phyloP scores from a whole-genome alignment of 2,797 vertebrate genomes.

The Mergus octosetaceus region DNA sequence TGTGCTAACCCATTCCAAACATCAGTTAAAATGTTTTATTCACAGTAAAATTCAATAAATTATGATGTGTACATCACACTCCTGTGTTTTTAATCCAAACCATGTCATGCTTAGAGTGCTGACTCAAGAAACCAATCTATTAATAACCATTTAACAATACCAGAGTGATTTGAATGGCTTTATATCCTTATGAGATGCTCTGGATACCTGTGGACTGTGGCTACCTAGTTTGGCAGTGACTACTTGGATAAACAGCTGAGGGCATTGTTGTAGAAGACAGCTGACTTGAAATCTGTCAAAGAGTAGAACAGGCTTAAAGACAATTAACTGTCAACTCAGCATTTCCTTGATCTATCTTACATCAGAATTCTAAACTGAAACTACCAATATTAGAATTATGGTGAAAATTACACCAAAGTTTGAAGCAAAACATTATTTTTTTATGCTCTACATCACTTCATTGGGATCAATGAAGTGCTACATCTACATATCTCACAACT shows the following conservation, averaged over 20 bases:
- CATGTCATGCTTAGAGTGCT: not conserved
- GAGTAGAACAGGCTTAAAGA: not conserved
- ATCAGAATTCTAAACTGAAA: not conserved
- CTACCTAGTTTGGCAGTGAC: not conserved
- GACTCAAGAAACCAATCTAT: not conserved
- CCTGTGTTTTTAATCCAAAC: not conserved
- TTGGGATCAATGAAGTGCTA: not conserved
- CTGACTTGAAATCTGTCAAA: not conserved
- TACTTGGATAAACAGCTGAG: not conserved
- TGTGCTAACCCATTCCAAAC: not conserved
- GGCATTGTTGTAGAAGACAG: not conserved
- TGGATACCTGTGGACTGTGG: not conserved
- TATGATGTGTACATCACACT: not conserved
- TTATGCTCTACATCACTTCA: not conserved
- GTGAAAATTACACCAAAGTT: not conserved
- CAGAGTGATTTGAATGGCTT: not conserved
- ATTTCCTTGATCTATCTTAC: not conserved
- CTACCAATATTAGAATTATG: not conserved
- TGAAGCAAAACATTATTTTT: not conserved
- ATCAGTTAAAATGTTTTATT: not conserved
- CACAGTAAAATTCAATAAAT: not conserved
- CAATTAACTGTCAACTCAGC: not conserved
- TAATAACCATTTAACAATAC: not conserved
- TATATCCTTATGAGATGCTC: not conserved
- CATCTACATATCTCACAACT: not conserved